A percentile compares a stretch with the other conserved stretches of the same genome.
Conservation (phyloP, 2,113 vertebrate species). For the Blennius ocellaris region DNA sequence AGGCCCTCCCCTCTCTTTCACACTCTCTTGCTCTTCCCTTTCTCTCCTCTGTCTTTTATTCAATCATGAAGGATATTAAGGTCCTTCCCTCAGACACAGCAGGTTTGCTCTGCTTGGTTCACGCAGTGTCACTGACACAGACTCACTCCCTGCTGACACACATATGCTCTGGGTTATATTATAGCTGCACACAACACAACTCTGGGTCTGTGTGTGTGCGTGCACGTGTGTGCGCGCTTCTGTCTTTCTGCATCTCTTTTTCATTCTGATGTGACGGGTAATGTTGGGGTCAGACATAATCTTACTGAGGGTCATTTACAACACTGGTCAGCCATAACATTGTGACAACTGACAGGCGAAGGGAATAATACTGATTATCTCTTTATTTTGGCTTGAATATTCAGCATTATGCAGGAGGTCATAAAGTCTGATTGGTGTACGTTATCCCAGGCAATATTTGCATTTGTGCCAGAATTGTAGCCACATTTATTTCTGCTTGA, state of each 20-base stretch:
- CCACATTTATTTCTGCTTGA: neutral
- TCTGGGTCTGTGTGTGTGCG: slow-evolving; percentile 8
- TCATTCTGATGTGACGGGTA: too few species aligned
- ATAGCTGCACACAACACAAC: slow-evolving; percentile 34
- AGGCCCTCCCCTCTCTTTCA: neutral
- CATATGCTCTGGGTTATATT: slow-evolving; percentile 46
- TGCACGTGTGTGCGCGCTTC: slow-evolving; percentile 7
- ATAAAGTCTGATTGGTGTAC: too few species aligned
- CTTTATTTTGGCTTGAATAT: too few species aligned
- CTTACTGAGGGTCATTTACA: too few species aligned
- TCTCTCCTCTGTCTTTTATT: neutral
- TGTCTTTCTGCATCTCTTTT: neutral
- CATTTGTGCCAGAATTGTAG: too few species aligned
- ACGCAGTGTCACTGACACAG: slow-evolving; percentile 55
- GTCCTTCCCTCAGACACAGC: slow-evolving; percentile 41
- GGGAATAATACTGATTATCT: too few species aligned
- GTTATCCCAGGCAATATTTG: too few species aligned
- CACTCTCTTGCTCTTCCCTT: neutral
- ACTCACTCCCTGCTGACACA: slow-evolving; percentile 53
- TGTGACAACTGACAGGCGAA: too few species aligned
- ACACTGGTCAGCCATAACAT: too few species aligned
- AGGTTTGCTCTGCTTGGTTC: slow-evolving; percentile 40
- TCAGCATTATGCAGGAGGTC: too few species aligned
- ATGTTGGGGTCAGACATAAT: too few species aligned
- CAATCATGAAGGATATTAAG: slow-evolving; percentile 44